Conservation (phyloP, 2,888 invertebrate genomes). For the Sycophila texana region DNA sequence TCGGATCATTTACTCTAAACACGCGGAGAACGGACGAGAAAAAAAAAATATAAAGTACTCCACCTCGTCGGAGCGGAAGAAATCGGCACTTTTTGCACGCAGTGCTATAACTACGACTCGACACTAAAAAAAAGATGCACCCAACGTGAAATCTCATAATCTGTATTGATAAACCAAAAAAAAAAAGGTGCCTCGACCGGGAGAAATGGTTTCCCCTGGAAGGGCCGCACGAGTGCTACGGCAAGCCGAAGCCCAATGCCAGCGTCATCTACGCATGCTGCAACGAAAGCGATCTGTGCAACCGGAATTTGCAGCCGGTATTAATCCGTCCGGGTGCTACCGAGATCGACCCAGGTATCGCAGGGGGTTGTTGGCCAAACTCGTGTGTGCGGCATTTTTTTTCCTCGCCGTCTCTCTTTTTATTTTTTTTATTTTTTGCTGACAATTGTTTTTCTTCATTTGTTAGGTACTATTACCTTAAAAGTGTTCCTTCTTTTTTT, state of each 20-base stretch:
- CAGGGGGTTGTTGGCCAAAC: constrained; percentile 8
- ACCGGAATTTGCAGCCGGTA: constrained; percentile 76
- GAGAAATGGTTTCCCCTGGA: constrained; percentile 80
- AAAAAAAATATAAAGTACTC: neutral
- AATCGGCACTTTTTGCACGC: constrained; percentile 23
- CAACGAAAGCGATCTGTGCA: constrained; percentile 80
- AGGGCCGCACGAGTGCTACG: constrained; percentile 72
- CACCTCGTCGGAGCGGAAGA: neutral
- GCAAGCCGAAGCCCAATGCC: constrained; percentile 38
- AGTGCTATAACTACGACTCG: constrained; percentile 2
- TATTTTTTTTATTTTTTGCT: neutral
- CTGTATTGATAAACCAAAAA: constrained; percentile 65
- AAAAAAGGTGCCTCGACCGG: constrained; percentile 78
- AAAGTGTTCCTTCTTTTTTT: no score
- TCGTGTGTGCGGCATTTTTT: constrained; percentile 15
- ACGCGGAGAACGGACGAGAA: neutral
- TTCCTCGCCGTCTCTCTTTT: no score
- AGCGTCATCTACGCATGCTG: constrained; percentile 71
- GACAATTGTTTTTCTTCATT: neutral
- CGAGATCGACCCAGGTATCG: constrained; percentile 52
- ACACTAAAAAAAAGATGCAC: constrained; percentile 34
- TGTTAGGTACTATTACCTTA: no score
- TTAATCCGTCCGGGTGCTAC: constrained; percentile 69
- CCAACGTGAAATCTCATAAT: constrained; percentile 54
- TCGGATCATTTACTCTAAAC: neutral